These are phyloP conservation scores for Cryptops parisi DNA, from an alignment of 2,888 invertebrate genomes.

Conservation along the genomic window DNA sequence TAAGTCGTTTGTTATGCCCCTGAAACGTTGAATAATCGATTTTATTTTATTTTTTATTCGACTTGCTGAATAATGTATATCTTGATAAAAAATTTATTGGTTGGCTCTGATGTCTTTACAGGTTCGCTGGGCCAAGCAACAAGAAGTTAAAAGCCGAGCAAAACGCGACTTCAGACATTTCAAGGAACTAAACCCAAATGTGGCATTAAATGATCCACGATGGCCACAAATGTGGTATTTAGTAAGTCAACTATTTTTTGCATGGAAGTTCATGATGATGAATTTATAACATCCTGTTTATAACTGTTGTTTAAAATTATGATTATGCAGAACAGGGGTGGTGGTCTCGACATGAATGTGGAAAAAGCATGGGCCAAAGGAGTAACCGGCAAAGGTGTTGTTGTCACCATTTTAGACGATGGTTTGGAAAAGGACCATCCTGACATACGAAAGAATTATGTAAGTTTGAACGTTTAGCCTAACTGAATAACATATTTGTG, in stretches of 20 bases:
- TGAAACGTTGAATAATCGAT: too few relatives aligned
- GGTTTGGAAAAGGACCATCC: slow-evolving; percentile 93
- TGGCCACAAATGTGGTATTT: slow-evolving; percentile 97
- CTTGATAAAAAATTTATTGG: too few relatives aligned
- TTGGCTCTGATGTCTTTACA: too few relatives aligned
- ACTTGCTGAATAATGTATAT: too few relatives aligned
- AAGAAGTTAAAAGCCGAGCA: slow-evolving; percentile 56
- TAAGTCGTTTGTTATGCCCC: too few relatives aligned
- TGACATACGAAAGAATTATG: slow-evolving; percentile 79
- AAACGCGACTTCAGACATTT: slow-evolving; percentile 55
- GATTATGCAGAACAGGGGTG: slow-evolving; percentile 45
- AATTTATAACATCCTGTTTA: background rate
- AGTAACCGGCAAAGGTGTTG: slow-evolving; percentile 82
- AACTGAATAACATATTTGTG: too few relatives aligned
- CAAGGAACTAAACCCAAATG: slow-evolving; percentile 25
- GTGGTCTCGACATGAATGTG: slow-evolving; percentile 90
- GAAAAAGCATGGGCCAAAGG: slow-evolving; percentile 89
- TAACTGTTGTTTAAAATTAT: slow-evolving; percentile 5
- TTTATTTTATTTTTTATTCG: too few relatives aligned
- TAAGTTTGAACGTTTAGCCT: slow-evolving; percentile 43
- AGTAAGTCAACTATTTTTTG: slow-evolving; percentile 50
- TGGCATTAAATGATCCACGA: slow-evolving; percentile 60
- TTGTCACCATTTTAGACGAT: slow-evolving; percentile 93
- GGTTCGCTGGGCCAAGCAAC: slow-evolving; percentile 62
- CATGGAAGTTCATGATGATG: background rate